A percentile compares a stretch with the other conserved stretches of the same genome.
phyloP scores from a whole-genome alignment of 2,797 vertebrate genomes.

The Buphagus erythrorhynchus region DNA sequence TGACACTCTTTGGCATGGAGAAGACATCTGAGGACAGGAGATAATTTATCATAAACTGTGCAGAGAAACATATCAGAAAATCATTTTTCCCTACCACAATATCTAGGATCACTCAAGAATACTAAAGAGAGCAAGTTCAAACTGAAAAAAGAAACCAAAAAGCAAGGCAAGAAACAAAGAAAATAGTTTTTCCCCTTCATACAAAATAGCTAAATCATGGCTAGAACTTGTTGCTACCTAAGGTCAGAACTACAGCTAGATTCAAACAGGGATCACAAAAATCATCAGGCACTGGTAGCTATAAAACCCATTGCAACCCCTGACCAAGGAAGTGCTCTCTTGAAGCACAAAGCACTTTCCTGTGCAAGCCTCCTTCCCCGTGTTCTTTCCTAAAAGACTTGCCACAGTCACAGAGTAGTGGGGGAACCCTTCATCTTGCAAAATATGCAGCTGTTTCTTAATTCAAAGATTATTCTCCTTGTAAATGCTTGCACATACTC shows the following conservation, averaged over 20 bases:
- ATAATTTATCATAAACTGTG: background rate
- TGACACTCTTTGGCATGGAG: background rate
- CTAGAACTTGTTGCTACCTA: background rate
- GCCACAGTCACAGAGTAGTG: background rate
- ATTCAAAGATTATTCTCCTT: background rate
- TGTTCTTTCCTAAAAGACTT: background rate
- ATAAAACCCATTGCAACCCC: background rate
- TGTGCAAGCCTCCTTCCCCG: background rate
- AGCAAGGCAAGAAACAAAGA: background rate
- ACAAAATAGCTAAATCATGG: background rate
- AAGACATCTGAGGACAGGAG: background rate
- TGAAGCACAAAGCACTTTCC: background rate
- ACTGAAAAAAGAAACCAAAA: background rate
- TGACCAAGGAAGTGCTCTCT: background rate
- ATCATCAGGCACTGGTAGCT: background rate
- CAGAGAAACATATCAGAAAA: background rate
- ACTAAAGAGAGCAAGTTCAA: background rate
- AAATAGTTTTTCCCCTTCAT: background rate
- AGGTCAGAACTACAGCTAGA: background rate
- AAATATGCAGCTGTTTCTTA: background rate
- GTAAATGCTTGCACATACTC: background rate
- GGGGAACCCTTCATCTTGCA: background rate
- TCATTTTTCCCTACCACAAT: background rate
- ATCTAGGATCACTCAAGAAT: background rate
- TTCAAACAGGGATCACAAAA: background rate